Base-by-base conservation (phyloP, 2,888 invertebrate genomes). In the Yponomeuta plumbellus region DNA sequence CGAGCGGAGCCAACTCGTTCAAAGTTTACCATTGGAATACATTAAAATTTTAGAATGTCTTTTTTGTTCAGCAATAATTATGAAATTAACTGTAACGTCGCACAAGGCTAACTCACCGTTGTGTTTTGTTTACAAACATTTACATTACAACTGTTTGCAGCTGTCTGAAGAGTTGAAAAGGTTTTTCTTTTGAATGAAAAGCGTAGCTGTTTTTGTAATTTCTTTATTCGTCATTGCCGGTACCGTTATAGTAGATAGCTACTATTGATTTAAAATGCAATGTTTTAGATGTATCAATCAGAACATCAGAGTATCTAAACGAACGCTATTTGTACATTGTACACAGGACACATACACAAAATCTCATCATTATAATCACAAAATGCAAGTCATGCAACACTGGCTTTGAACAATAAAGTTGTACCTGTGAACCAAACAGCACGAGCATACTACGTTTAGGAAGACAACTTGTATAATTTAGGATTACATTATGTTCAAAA, bases 311-410 rank as follows among this genome's bases (percentile, higher is more conserved):
- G 61, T 61, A 71, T 80, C 79, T 80, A 84, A 80, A 72, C 79
- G 80, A 84, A 80, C 72, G 75, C 79, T 83, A 82, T 87, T 89
- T 89, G 88, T 89, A 89, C 89, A 88, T 89, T 89, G 88, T 89
- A 89, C 89, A 88, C 79, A 79, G 80, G 81, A 83, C 76, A 79
- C 76, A 78, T 61, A 69, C 58, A 69, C 66, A 71, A 61, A 64
- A 67, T 62, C 62, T 39, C 62, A 8, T 62, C 10, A n/a, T 52
- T 52, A 59, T 11, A 59, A 59, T 13, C 59, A 59, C 11, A 59
- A 58, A 21, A 22, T 22, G 58, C 20, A 44, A 52, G 44, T 52
- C 13, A 52, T 17, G 44, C 44, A 52, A 52, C 44, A 17, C 17
- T 52, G 44, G 44, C 44, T 52, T 17, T 8, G 44, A 52, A 52